These are phyloP conservation scores for Shinisaurus crocodilurus DNA, from an alignment of 2,113 vertebrate species.

Conservation along the genomic window DNA sequence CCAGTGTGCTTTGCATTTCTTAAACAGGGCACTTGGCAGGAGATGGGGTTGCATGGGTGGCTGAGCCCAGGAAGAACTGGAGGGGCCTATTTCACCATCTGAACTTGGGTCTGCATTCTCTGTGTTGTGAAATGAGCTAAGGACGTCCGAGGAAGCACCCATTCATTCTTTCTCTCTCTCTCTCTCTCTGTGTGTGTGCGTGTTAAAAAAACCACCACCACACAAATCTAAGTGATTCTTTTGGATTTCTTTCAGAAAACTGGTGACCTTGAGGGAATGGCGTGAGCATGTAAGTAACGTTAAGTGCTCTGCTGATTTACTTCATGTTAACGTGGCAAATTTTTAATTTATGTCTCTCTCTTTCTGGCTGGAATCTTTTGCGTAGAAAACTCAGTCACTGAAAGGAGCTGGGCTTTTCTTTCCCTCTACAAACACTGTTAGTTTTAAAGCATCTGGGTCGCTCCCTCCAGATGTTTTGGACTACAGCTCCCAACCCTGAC, in stretches of 20 bases:
- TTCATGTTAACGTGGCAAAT: neutral
- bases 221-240: neutral
- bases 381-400: neutral
- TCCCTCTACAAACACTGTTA: neutral
- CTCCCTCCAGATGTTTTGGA: neutral
- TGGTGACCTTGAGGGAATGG: neutral
- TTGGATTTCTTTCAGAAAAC: conserved; percentile 20
- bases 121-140: neutral
- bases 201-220: neutral
- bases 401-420: neutral
- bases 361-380: neutral
- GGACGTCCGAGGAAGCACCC: neutral
- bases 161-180: neutral
- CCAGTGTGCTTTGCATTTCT: neutral
- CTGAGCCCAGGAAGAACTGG: neutral
- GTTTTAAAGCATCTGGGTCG: neutral
- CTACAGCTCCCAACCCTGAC: neutral
- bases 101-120: neutral
- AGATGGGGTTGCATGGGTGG: neutral
- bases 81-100: neutral
- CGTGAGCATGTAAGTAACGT: conserved; percentile 18
- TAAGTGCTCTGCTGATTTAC: neutral
- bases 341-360: neutral
- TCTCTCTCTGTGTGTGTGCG: neutral
- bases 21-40: neutral